phyloP scores from a whole-genome alignment of 2,888 invertebrate species.

The Dryocosmus kuriphilus region DNA sequence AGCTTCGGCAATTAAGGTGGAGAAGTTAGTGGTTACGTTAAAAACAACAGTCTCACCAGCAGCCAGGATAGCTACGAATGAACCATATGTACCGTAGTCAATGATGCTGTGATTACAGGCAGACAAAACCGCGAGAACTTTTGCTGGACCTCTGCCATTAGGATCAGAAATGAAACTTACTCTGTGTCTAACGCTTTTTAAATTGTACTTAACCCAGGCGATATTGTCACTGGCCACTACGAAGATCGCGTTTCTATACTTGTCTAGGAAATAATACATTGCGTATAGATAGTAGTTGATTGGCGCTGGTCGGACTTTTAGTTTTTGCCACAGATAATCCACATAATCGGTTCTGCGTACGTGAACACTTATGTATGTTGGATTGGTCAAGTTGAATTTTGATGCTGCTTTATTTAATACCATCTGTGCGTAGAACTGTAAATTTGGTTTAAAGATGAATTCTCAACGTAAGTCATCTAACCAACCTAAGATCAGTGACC shows the following conservation, averaged over 20 bases:
- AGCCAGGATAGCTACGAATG: conserved; percentile 76
- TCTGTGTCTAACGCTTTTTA: conserved; percentile 66
- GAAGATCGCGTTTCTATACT: conserved; percentile 74
- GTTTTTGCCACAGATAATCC: conserved; percentile 79
- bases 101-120: conserved; percentile 78
- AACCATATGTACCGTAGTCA: conserved; percentile 77
- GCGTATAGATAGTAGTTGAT: conserved; percentile 74
- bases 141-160: conserved; percentile 72
- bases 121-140: conserved; percentile 76
- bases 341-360: conserved; percentile 81
- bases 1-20: conserved; percentile 73
- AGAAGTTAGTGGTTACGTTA: conserved; percentile 74
- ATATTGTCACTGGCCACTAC: conserved; percentile 77
- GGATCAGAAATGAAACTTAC: conserved; percentile 71
- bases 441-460: conserved; percentile 79
- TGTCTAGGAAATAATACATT: conserved; percentile 75
- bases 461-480: conserved; percentile 80
- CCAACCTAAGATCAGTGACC: conserved; percentile 80
- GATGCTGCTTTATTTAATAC: conserved; percentile 73
- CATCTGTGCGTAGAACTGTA: conserved; percentile 78
- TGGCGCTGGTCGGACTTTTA: conserved; percentile 75
- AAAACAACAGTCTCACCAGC: conserved; percentile 76
- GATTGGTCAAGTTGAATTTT: conserved; percentile 66
- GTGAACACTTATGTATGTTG: conserved; percentile 80
- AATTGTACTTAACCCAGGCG: conserved; percentile 75